Evolutionary conservation across 2,888 invertebrate species (phyloP).

Genomic region (Mayetiola destructor): DNA sequence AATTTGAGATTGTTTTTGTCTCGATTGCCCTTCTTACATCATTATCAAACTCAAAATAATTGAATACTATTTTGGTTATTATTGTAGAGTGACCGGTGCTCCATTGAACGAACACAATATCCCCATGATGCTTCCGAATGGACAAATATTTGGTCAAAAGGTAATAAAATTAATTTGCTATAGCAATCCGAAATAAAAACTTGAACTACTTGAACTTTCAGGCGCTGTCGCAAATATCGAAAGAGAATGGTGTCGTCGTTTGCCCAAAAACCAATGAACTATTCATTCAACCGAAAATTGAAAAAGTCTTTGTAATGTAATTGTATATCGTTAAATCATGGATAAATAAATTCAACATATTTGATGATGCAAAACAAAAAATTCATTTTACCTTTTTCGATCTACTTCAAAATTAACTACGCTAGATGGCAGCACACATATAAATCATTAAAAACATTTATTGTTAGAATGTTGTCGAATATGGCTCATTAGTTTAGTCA

Average conservation of each 20-base stretch:
- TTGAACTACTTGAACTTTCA: constrained; percentile 31
- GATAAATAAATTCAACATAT: too few species aligned
- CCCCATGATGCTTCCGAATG: constrained; percentile 97
- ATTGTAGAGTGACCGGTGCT: constrained; percentile 57
- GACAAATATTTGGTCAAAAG: constrained; percentile 89
- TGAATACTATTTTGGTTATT: not conserved
- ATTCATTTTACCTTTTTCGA: too few species aligned
- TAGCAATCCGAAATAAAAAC: not conserved
- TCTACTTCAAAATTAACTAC: too few species aligned
- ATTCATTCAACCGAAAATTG: constrained; percentile 79
- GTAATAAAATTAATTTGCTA: constrained; percentile 33
- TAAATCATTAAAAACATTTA: too few species aligned
- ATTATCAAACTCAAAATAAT: too few species aligned
- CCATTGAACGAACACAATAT: constrained; percentile 95
- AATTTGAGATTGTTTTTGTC: constrained; percentile 7
- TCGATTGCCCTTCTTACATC: not conserved
- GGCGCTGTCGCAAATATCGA: constrained; percentile 85
- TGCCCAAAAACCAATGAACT: constrained; percentile 91
- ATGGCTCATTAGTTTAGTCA: too few species aligned
- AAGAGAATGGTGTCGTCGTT: constrained; percentile 79
- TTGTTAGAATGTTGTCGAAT: too few species aligned
- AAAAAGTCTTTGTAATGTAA: constrained; percentile 96
- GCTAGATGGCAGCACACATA: too few species aligned
- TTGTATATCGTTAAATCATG: too few species aligned
- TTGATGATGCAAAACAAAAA: too few species aligned